Conservation (phyloP, 2,113 vertebrate species). For the Hydrochoerus hydrochaeris region DNA sequence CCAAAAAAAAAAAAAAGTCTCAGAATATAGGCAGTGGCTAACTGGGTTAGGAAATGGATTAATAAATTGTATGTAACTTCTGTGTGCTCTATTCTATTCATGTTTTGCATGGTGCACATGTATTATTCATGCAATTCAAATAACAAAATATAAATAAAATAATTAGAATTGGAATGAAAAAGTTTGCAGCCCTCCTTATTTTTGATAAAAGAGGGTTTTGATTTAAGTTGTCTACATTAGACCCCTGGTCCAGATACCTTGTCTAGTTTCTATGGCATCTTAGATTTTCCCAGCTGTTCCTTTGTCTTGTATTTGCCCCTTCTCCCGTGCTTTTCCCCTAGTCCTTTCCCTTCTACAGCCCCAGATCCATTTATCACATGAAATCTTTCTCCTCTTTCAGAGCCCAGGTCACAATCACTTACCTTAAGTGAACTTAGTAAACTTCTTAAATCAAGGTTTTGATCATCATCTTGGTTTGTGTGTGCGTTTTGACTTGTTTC, state of each 20-base stretch:
- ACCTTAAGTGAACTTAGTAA: too few species aligned
- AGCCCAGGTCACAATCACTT: too few species aligned
- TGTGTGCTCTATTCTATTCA: neutral
- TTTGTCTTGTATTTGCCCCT: neutral
- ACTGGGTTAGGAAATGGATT: neutral
- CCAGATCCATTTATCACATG: too few species aligned
- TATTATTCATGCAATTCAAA: neutral
- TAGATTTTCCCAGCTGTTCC: neutral
- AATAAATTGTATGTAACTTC: neutral
- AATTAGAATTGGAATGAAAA: neutral
- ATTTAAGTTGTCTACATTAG: neutral
- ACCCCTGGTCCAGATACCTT: neutral
- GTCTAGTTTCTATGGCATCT: neutral
- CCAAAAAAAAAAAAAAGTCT: too few species aligned
- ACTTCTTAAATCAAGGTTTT: too few species aligned
- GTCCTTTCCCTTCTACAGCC: neutral
- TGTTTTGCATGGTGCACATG: neutral
- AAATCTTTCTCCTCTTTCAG: too few species aligned
- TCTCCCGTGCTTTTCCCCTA: too few species aligned
- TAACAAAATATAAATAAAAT: conserved; percentile 23
- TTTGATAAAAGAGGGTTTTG: neutral
- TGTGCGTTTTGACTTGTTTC: too few species aligned
- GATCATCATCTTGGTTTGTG: too few species aligned
- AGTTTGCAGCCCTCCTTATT: neutral
- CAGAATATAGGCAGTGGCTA: neutral